Base-by-base conservation (phyloP, 1,140 invertebrate species). In the Drosophila bifasciata region DNA sequence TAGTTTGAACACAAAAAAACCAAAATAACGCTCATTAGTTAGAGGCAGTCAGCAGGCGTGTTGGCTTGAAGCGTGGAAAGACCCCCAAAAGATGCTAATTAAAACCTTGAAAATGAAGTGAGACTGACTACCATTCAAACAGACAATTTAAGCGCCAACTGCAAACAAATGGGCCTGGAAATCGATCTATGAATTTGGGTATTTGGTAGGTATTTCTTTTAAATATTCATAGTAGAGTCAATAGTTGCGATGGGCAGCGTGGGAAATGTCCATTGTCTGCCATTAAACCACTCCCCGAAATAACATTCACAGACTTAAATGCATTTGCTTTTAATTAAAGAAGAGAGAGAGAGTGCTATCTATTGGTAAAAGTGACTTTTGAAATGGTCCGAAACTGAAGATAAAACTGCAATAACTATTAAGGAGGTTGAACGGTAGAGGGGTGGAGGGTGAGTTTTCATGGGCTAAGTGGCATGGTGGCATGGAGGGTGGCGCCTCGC, bases 391-490 rank as follows among this genome's bases (percentile, higher is more conserved):
- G 41, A 71, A 39, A 70, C 49, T 36, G 32, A 11, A 84, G 81
- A 84, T 84, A 86, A 86, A 86, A 84, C 51, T 80, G 80, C 81
- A 84, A 84, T 84, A 84, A 84, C 80, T 85, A 80, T 85, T 76
- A 84, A 85, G 62, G 50, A 55, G 61, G 73, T 62, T 76, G 70
- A 66, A 64, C 32, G 73, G 56, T 58, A 68, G 63, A 55, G 44
- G 39, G 44, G 45, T 28, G 25, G 36, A 11, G 8, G 17, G 16
- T 45, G 15, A 13, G 17, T 23, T 32, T 32, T 32, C 28, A 32
- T 32, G 28, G 28, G 28, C 8, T 36, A 36, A 36, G 41, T n/a
- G 40, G 39, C 6, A 28, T 6, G 8, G 8, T 5, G 11, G 50
- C 15, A 8, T 59, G 51, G 8, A 57, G 40, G 39, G 9, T 59